These are phyloP conservation scores for Cochlearius cochlearius DNA, from an alignment of 2,113 vertebrate species.

Conservation along the genomic window DNA sequence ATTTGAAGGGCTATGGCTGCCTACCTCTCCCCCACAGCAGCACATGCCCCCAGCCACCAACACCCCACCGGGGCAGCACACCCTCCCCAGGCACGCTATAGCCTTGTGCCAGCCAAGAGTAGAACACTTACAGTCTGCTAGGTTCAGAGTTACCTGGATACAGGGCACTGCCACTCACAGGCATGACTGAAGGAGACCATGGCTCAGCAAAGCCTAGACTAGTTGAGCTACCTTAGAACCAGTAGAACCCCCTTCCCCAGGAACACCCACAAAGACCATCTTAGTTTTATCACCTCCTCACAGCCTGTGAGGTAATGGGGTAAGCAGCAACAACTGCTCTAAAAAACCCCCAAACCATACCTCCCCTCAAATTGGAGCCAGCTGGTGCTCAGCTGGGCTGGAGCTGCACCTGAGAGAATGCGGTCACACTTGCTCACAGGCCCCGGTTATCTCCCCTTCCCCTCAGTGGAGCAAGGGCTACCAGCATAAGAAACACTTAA, in stretches of 20 bases:
- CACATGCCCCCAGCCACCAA: accelerated
- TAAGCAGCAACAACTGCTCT: background rate
- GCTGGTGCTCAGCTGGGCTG: accelerated
- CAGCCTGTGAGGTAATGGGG: accelerated
- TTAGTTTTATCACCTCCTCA: background rate
- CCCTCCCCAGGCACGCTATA: accelerated
- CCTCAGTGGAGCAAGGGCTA: accelerated
- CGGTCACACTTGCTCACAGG: accelerated
- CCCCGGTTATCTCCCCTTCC: accelerated
- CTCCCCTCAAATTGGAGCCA: background rate
- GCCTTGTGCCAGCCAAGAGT: accelerated
- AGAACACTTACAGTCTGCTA: accelerated
- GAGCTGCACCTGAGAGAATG: accelerated
- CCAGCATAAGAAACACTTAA: accelerated
- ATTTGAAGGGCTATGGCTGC: background rate
- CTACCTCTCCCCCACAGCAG: no score
- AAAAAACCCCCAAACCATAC: no score
- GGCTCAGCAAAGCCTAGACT: accelerated
- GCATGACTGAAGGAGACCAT: accelerated
- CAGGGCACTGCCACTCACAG: accelerated
- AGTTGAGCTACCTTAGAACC: accelerated
- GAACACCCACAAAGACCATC: accelerated
- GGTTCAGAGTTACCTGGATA: accelerated
- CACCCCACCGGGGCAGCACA: accelerated
- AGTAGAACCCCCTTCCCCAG: accelerated